These are phyloP conservation scores for Zygogramma bicolorata DNA, from an alignment of 2,888 invertebrate genomes.

Conservation along the genomic window DNA sequence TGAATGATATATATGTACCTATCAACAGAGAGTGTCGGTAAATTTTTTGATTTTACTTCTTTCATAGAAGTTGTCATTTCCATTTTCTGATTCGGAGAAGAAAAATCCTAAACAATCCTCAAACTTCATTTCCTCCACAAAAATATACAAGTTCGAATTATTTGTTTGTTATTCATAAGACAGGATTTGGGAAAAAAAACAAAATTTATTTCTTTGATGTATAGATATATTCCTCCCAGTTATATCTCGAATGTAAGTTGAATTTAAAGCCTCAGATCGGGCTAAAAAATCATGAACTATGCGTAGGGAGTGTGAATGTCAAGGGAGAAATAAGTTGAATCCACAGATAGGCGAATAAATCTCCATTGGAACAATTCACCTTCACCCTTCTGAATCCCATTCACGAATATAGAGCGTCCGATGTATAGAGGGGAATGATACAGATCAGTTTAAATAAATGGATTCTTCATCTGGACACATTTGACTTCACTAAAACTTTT, in stretches of 20 bases:
- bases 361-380: conserved; percentile 24
- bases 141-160: too few relatives aligned
- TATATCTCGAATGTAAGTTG: conserved; percentile 6
- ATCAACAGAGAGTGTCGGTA: too few relatives aligned
- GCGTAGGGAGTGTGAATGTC: conserved; percentile 19
- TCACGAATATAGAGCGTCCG: conserved; percentile 8
- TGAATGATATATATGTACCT: too few relatives aligned
- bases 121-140: too few relatives aligned
- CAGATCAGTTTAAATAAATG: background rate
- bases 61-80: too few relatives aligned
- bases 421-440: background rate
- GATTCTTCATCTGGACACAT: background rate
- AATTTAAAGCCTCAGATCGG: conserved; percentile 4
- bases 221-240: conserved; percentile 16
- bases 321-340: conserved; percentile 27
- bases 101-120: too few relatives aligned
- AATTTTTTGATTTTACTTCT: too few relatives aligned
- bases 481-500: background rate
- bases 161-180: background rate
- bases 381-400: conserved; percentile 7
- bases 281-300: conserved; percentile 18
- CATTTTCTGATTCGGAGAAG: too few relatives aligned
- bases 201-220: conserved; percentile 1
- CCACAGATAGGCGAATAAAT: conserved; percentile 24
- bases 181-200: background rate